Conservation (phyloP, 2,113 vertebrate species). For the Pipra filicauda region DNA sequence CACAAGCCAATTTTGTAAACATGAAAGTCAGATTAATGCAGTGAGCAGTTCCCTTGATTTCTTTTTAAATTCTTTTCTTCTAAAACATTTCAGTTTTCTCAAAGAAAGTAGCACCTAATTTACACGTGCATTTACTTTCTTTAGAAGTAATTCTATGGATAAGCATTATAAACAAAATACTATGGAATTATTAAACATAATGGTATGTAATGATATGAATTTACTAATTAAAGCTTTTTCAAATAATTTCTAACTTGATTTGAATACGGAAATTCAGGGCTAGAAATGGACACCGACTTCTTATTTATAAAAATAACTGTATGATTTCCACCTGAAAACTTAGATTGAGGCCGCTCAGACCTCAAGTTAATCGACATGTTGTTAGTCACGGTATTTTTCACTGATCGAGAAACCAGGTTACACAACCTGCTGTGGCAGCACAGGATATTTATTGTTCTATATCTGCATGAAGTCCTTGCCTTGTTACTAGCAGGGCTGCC, state of each 20-base stretch:
- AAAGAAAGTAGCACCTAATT: background rate
- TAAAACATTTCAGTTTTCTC: background rate
- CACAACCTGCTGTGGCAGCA: slow-evolving; percentile 48
- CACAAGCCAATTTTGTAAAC: background rate
- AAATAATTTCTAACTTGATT: background rate
- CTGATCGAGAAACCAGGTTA: slow-evolving; percentile 44
- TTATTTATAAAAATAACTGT: background rate
- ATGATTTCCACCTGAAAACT: background rate
- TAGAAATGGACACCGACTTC: background rate
- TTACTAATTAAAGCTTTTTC: background rate
- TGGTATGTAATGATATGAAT: background rate
- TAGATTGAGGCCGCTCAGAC: background rate
- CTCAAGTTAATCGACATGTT: background rate
- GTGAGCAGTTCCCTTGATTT: background rate
- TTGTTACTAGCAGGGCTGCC: slow-evolving; percentile 33
- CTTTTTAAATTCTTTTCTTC: background rate
- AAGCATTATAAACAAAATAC: background rate
- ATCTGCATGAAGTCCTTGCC: slow-evolving; percentile 47
- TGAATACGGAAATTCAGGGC: background rate
- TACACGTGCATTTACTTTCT: accelerated
- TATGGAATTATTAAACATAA: background rate
- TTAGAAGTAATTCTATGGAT: background rate
- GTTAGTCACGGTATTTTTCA: slow-evolving; percentile 1
- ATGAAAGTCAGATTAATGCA: background rate
- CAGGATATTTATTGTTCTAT: slow-evolving; percentile 39